Percentiles rank a stretch among this genome's conserved stretches.
phyloP scores from a whole-genome alignment of 1,140 invertebrate genomes.

The Bathynomus jamesi region DNA sequence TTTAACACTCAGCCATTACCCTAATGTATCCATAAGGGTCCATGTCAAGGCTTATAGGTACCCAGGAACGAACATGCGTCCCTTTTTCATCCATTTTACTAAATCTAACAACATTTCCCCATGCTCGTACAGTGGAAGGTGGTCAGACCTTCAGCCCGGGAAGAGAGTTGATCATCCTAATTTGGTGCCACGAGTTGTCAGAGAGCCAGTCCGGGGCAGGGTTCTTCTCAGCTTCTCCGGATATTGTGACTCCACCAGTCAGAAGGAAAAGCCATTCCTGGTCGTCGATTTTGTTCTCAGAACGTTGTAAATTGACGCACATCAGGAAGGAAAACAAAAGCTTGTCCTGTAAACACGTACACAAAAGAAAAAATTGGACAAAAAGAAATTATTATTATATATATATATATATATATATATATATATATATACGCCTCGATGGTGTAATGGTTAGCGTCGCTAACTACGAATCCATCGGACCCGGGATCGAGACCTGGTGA shows the following conservation, averaged over 20 bases:
- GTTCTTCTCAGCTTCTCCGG: slow-evolving; percentile 64
- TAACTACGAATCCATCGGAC: too few relatives aligned
- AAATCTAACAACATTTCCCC: too few relatives aligned
- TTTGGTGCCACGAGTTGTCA: slow-evolving; percentile 71
- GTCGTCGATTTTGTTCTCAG: slow-evolving; percentile 57
- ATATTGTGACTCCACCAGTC: slow-evolving; percentile 70
- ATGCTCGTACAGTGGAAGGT: too few relatives aligned
- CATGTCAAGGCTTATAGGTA: too few relatives aligned
- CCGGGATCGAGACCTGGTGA: too few relatives aligned
- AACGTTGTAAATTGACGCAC: slow-evolving; percentile 69
- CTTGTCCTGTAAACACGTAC: slow-evolving; percentile 57
- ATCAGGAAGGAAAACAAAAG: slow-evolving; percentile 82
- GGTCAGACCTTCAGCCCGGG: slow-evolving; percentile 51
- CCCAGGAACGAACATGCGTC: too few relatives aligned
- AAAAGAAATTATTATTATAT: too few relatives aligned
- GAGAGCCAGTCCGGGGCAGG: slow-evolving; percentile 61
- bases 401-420: slow-evolving; percentile 3
- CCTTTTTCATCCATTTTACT: too few relatives aligned
- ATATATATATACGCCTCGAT: slow-evolving; percentile 1
- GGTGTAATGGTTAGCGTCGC: too few relatives aligned
- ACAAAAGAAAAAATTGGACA: too few relatives aligned
- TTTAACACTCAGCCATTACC: too few relatives aligned
- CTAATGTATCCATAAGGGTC: too few relatives aligned
- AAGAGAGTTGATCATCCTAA: slow-evolving; percentile 64
- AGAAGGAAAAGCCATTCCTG: slow-evolving; percentile 81